Base-by-base conservation (phyloP, 2,797 vertebrate species). In the Rousettus madagascariensis region DNA sequence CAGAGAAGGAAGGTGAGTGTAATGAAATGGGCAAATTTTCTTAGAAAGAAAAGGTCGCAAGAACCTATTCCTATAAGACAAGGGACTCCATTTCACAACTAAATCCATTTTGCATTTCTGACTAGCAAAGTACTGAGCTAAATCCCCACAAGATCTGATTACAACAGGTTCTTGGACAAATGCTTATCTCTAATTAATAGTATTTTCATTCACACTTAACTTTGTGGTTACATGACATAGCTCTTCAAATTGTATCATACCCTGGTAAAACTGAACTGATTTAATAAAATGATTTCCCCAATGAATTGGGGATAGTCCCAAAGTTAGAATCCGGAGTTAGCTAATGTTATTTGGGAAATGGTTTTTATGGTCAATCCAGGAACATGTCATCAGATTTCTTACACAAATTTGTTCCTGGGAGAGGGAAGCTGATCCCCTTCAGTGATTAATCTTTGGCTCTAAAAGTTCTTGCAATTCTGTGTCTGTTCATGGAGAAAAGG, bases 131-230 rank as follows among this genome's bases (percentile, higher is more conserved):
- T 30, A 68, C n/a, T n/a, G 49, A 86, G 65, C 59, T 74, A 95
- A 96, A 91, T 96, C 89, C 94, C 90, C 59, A 61, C 46, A 92
- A 85, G 95, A 95, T 95, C n/a, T 3, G 83, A 93, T 96, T 95
- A 86, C 84, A 86, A 85, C 94, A 96, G 97, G 57, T 83, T 96
- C 77, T 97, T 96, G 97, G 97, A 97, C 94, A 92, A 86, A 90
- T 95, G 95, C 95, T 97, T 97, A 97, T 97, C 97, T 97, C 85
- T 91, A 95, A 95, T 97, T 97, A 97, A 92, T 94, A 92, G 63
- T 93, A 77, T 96, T 96, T 97, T 96, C 82, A 96, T 95, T 59
- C 69, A 95, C 30, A 55, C 63, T 49, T 95, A 95, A 87, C 94
- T 92, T 55, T 95, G 82, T 92, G 77, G 94, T 79, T 92, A 46